Base-by-base conservation (phyloP, 1,140 invertebrate species). In the Drosophila neocordata region DNA sequence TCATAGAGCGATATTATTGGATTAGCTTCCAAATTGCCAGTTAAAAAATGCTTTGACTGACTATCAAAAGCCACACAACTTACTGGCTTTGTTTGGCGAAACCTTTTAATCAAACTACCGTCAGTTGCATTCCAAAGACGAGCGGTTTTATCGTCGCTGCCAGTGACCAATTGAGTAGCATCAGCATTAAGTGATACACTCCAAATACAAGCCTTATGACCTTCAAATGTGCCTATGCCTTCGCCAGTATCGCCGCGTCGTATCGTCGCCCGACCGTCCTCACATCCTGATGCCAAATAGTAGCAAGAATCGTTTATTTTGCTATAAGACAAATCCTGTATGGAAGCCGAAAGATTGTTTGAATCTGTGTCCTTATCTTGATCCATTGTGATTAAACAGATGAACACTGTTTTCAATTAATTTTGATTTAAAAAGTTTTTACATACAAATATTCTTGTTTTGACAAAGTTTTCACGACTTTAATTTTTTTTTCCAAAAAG, bases 181-280 rank as follows among this genome's bases (percentile, higher is more conserved):
- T 97, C 94, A 77, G 93, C 93, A 92, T 98, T 98, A 60, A 99
- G 93, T 58, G 96, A 96, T 64, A 99, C 98, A 73, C 98, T 97
- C 97, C 98, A 99, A 38, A 99, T 97, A 58, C 97, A 97, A 58
- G 97, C 97, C 92, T 98, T 98, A 89, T 99, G 98, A 8, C 97
- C 97, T 92, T 97, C 6, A 92, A 99, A 99, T 9, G 97, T 98
- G 69, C 97, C 98, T 85, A 99, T 97, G 97, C 97, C 99, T 92
- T 99, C 97, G 44, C 98, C 98, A 24, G 98, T 99, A 89, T 98
- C 97, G 27, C 98, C 98, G 92, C 99, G 97, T 22, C 98, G 94
- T 67, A 99, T 93, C 97, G 99, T 98, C 7, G 98, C 97, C 87
- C 97, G 97, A 18, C 98, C 98, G 97, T 99, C 98, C 98, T 78